Percentiles rank a stretch among this genome's conserved stretches.
These are phyloP conservation scores for Harpagifer antarcticus DNA, from an alignment of 2,797 vertebrate genomes.

Conservation along the genomic window DNA sequence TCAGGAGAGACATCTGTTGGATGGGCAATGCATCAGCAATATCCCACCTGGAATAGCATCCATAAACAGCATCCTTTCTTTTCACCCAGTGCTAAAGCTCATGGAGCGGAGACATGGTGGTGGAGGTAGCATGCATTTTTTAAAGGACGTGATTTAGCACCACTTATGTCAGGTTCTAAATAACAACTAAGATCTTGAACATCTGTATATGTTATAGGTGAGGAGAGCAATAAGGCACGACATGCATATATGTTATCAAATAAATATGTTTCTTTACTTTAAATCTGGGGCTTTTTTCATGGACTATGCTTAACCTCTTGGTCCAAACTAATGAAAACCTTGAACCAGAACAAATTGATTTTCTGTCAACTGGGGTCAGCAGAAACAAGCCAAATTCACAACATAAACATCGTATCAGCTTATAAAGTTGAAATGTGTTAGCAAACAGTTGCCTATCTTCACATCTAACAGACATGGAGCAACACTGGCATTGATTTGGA, in stretches of 20 bases:
- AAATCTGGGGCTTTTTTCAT: neutral
- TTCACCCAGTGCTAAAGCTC: constrained; percentile 32
- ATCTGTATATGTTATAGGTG: constrained; percentile 2
- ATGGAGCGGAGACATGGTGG: constrained; percentile 20
- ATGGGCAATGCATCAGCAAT: constrained; percentile 72
- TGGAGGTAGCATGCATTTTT: constrained; percentile 38
- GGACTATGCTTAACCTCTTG: neutral
- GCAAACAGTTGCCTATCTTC: too few species aligned
- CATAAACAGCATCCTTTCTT: constrained; percentile 67
- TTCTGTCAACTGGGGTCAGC: neutral
- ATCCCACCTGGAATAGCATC: constrained; percentile 76
- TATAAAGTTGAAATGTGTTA: too few species aligned
- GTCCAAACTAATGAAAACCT: neutral
- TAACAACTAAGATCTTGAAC: constrained; percentile 6
- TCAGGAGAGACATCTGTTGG: constrained; percentile 82
- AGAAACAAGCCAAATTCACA: neutral
- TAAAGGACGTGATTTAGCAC: constrained; percentile 40
- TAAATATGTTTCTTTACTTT: neutral
- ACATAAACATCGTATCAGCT: neutral
- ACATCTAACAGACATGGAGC: too few species aligned
- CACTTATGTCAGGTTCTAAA: constrained; percentile 16
- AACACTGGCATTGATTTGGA: too few species aligned
- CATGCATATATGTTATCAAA: neutral
- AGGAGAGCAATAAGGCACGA: neutral
- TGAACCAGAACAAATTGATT: neutral